Percentiles rank a stretch among this genome's conserved stretches.
These are phyloP conservation scores for Smutsia temminckii DNA, from an alignment of 2,797 vertebrate species.

Conservation along the genomic window DNA sequence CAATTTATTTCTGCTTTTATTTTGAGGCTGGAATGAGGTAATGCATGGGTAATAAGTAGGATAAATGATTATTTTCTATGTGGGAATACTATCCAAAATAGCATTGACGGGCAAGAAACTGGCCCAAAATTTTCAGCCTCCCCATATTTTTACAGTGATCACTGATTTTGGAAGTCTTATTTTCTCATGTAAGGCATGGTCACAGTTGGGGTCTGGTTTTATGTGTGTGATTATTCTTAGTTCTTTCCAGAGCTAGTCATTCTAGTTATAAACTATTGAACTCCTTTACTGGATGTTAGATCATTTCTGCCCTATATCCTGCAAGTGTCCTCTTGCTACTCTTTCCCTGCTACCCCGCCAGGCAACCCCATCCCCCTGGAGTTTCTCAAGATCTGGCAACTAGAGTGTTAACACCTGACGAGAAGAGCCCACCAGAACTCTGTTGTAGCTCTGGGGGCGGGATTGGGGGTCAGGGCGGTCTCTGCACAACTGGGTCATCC, in stretches of 20 bases:
- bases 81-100: neutral
- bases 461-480: neutral
- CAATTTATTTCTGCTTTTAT: slow-evolving; percentile 27
- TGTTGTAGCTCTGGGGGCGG: neutral
- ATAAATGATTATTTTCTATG: neutral
- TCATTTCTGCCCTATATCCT: neutral
- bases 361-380: neutral
- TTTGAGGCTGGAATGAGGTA: neutral
- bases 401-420: neutral
- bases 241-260: neutral
- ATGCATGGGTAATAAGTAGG: neutral
- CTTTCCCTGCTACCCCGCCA: neutral
- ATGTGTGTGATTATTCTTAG: neutral
- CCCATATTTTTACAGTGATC: neutral
- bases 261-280: neutral
- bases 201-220: neutral
- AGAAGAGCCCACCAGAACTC: neutral
- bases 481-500: neutral
- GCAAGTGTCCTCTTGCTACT: neutral
- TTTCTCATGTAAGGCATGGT: neutral
- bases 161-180: neutral
- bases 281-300: neutral
- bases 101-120: neutral
- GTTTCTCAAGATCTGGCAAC: neutral
- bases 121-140: neutral